Percentiles rank a stretch among this genome's conserved stretches.
Evolutionary conservation across 2,797 vertebrate genomes (phyloP).

Genomic region (Pitangus sulphuratus): DNA sequence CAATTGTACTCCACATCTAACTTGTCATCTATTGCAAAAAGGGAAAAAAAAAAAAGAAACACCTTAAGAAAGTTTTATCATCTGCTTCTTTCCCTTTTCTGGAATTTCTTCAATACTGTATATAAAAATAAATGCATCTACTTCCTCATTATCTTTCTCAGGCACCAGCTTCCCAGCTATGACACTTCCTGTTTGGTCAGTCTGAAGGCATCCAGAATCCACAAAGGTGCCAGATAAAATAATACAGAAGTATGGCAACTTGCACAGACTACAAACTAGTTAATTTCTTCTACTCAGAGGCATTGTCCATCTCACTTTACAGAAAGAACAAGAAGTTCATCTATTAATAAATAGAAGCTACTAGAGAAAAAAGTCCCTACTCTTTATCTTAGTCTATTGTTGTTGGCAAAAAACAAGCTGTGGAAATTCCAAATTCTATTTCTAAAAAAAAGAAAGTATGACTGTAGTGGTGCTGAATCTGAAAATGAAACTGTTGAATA

Average conservation of each 20-base stretch:
- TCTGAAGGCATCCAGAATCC: not conserved
- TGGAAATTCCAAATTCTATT: slow-evolving; percentile 76
- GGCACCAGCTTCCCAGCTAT: not conserved
- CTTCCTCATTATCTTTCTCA: not conserved
- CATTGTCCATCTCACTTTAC: not conserved
- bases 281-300: not conserved
- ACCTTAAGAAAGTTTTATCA: slow-evolving; percentile 12
- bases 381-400: slow-evolving; percentile 27
- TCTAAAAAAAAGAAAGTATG: not conserved
- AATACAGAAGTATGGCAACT: not conserved
- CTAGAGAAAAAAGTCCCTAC: slow-evolving; percentile 44
- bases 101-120: slow-evolving; percentile 7
- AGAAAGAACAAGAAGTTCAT: not conserved
- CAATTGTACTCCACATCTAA: slow-evolving; percentile 30
- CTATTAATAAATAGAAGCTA: not conserved
- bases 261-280: not conserved
- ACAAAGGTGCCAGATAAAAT: not conserved
- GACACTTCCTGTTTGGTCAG: not conserved
- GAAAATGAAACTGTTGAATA: slow-evolving; percentile 50
- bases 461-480: not conserved
- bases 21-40: slow-evolving; percentile 27
- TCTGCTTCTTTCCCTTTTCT: slow-evolving; percentile 20
- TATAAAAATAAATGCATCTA: not conserved
- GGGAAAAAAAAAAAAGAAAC: not conserved
- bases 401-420: slow-evolving; percentile 34